Evolutionary conservation across 2,888 invertebrate genomes (phyloP).

Genomic region (Scaptodrosophila latifasciaeformis): DNA sequence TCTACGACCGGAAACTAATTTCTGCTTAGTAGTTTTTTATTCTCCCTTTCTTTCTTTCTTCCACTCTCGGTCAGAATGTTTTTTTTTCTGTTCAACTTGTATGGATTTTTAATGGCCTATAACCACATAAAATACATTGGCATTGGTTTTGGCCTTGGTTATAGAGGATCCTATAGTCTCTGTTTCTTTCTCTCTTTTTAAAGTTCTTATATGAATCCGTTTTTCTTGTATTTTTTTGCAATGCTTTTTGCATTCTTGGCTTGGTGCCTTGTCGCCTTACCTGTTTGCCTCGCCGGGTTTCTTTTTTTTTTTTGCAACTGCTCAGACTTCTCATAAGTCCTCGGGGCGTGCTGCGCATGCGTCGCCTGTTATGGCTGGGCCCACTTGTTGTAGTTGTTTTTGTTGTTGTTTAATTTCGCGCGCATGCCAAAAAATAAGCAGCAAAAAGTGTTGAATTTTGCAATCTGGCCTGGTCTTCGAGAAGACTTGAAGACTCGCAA

Average conservation of each 20-base stretch:
- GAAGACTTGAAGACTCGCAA: background rate
- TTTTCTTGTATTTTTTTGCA: conserved; percentile 10
- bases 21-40: conserved; percentile 44
- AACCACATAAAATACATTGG: background rate
- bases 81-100: conserved; percentile 9
- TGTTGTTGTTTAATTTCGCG: conserved; percentile 47
- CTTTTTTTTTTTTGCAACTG: too few relatives aligned
- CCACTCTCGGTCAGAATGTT: too few relatives aligned
- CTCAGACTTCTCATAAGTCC: too few relatives aligned
- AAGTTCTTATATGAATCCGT: background rate
- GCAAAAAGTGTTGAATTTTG: too few relatives aligned
- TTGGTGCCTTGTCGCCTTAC: conserved; percentile 9
- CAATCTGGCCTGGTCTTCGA: background rate
- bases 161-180: background rate
- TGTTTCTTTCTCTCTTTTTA: conserved; percentile 1
- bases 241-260: background rate
- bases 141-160: conserved; percentile 12
- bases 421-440: conserved; percentile 65
- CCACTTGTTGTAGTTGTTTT: conserved; percentile 4
- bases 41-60: conserved; percentile 14
- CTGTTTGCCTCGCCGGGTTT: conserved; percentile 9
- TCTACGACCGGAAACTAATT: conserved; percentile 70
- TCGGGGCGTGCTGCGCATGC: conserved; percentile 5
- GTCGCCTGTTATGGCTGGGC: background rate
- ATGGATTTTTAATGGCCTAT: background rate